These are phyloP conservation scores for Amblyraja radiata DNA, from an alignment of 2,797 vertebrate species.

Conservation along the genomic window DNA sequence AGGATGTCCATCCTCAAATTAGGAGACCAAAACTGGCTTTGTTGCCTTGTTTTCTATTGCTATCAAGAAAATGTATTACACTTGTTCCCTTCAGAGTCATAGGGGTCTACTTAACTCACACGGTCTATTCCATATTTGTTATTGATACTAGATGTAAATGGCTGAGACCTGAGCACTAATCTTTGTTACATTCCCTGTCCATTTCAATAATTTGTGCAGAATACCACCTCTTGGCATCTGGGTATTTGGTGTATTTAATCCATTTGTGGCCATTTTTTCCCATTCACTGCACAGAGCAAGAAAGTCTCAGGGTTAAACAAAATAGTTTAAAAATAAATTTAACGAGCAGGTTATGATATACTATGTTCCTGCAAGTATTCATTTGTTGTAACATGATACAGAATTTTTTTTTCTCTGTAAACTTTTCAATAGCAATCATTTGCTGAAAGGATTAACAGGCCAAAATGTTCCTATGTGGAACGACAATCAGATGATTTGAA, in stretches of 20 bases:
- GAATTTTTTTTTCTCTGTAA: not conserved
- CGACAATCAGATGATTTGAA: not conserved
- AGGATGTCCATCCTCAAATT: too few species aligned
- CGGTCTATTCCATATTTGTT: too few species aligned
- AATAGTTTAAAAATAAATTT: slow-evolving; percentile 4
- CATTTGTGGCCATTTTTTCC: not conserved
- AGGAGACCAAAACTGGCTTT: too few species aligned
- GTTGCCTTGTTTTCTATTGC: not conserved
- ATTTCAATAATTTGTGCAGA: not conserved
- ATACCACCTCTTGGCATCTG: not conserved
- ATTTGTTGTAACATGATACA: slow-evolving; percentile 13
- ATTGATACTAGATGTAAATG: not conserved
- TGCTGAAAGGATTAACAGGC: not conserved
- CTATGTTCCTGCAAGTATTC: not conserved
- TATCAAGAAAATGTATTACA: not conserved
- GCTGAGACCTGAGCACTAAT: not conserved
- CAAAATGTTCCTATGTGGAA: slow-evolving; percentile 1
- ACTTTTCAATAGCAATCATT: slow-evolving; percentile 16
- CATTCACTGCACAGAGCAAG: too few species aligned
- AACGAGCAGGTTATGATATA: not conserved
- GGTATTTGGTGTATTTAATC: not conserved
- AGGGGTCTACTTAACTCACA: too few species aligned
- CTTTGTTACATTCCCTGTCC: not conserved
- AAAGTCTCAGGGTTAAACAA: not conserved
- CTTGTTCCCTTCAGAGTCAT: not conserved